Evolutionary conservation across 2,113 vertebrate species (phyloP).

Genomic region (Ursus arctos): DNA sequence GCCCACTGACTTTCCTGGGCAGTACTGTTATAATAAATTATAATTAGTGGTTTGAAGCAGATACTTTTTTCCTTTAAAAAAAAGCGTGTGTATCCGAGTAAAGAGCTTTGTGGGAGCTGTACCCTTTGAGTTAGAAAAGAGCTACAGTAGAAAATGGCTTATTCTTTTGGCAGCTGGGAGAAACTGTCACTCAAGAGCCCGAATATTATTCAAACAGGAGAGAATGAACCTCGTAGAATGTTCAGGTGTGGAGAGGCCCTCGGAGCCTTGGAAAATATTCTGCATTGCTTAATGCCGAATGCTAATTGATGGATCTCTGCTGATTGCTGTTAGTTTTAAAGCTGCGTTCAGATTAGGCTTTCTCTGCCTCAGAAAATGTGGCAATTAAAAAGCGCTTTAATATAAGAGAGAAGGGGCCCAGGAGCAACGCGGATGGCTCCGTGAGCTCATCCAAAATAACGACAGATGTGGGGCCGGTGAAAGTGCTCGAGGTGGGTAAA

Average conservation of each 20-base stretch:
- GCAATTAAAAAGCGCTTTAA: slow-evolving; percentile 87
- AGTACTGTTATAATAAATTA: slow-evolving; percentile 84
- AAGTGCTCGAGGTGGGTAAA: slow-evolving; percentile 14
- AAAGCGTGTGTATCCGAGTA: slow-evolving; percentile 58
- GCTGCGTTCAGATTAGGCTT: slow-evolving; percentile 86
- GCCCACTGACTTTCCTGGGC: slow-evolving; percentile 56
- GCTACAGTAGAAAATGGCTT: slow-evolving; percentile 69
- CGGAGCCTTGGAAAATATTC: slow-evolving; percentile 81
- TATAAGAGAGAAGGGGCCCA: slow-evolving; percentile 78
- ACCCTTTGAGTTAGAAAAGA: slow-evolving; percentile 78
- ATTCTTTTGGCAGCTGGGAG: slow-evolving; percentile 81
- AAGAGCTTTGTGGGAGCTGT: slow-evolving; percentile 82
- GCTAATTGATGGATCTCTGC: slow-evolving; percentile 86
- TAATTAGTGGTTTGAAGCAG: slow-evolving; percentile 85
- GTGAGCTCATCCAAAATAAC: slow-evolving; percentile 45
- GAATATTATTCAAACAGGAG: slow-evolving; percentile 79
- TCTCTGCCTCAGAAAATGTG: slow-evolving; percentile 84
- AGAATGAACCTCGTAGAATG: slow-evolving; percentile 79
- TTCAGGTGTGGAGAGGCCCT: slow-evolving; percentile 81
- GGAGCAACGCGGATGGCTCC: slow-evolving; percentile 62
- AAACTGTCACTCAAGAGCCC: slow-evolving; percentile 79
- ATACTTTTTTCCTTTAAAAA: slow-evolving; percentile 77
- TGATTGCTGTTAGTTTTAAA: slow-evolving; percentile 84
- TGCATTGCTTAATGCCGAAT: slow-evolving; percentile 76
- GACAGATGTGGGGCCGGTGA: not conserved